Base-by-base conservation (phyloP, 2,797 vertebrate species). In the Microchirus variegatus region DNA sequence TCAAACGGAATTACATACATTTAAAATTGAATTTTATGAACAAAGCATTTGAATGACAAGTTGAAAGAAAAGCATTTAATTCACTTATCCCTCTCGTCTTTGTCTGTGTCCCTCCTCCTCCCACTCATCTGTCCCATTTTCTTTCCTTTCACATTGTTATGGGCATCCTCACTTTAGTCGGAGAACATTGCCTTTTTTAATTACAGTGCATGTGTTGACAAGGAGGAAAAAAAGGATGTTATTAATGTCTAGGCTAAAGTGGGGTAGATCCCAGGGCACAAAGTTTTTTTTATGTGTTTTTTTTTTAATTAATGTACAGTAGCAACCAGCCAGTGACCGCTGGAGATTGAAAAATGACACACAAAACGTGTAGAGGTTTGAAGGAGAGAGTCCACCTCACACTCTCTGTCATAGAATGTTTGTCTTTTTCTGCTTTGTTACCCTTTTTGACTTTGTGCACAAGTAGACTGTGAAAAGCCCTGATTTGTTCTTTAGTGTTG, bases 201-300 rank as follows among this genome's bases (percentile, higher is more conserved):
- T 87, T 82, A 84, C 77, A 74, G 60, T 57, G 42, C 81, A 71
- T 69, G 60, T 84, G 69, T 84, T 82, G 75, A 84, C 75, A 81
- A 55, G 61, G 44, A 56, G 31, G 14, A 69, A 60, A 73, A 73
- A 75, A 18, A 52, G 41, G 37, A 63, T 74, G 66, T 78, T 82
- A 84, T 85, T 82, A 81, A 81, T 81, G 75, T 76, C 40, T 70
- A n/a, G 50, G 68, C 59, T 68, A 57, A 81, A 83, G 58, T 81
- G 69, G 83, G 76, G 64, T 75, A 77, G 77, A 67, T 84, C 78
- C 81, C 77, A 70, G 41, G 59, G 38, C 18, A 62, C 64, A 77
- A 70, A 70, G 72, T 66, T 52, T 58, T 19, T 42, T 46, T 26
- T 5, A 0, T 31, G 59, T 8, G 37, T 38, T 64, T 37, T 19